Base-by-base conservation (phyloP, 2,888 invertebrate species). In the Epistrophe eligans region DNA sequence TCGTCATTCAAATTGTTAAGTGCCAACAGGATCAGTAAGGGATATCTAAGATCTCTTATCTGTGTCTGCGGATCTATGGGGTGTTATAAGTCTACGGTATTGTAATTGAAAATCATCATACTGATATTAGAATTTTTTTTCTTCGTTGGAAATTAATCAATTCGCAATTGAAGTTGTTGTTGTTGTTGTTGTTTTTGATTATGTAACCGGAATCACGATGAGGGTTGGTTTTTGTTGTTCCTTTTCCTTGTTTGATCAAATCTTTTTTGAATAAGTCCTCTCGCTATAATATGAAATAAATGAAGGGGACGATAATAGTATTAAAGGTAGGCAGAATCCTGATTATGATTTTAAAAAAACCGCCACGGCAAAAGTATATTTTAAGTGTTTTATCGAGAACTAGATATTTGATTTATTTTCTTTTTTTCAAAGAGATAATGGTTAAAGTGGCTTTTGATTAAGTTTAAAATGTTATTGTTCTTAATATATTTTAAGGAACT, bases 21-120 rank as follows among this genome's bases (percentile, higher is more conserved):
- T 84, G 84, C 76, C 84, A 77, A 72, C 66, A 84, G 77, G 81
- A 84, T 84, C 84, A 84, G 84, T 81, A 81, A 81, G 77, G 80
- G 84, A 84, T 84, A 84, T 84, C 73, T 11, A 8, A 55, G 24
- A 77, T 80, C n/a, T 32, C 35, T 35, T 81, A 84, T 84, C 84
- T 80, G 17, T 11, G 60, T 60, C 67, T 77, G 67, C 73, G 35
- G 35, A 84, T 84, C 84, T 81, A 77, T 77, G 62, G 84, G 84
- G 84, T 84, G 84, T 84, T 81, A 84, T 84, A 84, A 84, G 72
- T 77, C 81, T 77, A 40, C 72, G 67, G 77, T 84, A 81, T 84
- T 81, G 77, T 81, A 84, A 84, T 84, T 84, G 81, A 81, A 84
- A 84, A 76, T 71, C 19, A 52, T 52, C n/a, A 50, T 64, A 77